phyloP scores from a whole-genome alignment of 2,113 vertebrate genomes.

The Columba janthina region DNA sequence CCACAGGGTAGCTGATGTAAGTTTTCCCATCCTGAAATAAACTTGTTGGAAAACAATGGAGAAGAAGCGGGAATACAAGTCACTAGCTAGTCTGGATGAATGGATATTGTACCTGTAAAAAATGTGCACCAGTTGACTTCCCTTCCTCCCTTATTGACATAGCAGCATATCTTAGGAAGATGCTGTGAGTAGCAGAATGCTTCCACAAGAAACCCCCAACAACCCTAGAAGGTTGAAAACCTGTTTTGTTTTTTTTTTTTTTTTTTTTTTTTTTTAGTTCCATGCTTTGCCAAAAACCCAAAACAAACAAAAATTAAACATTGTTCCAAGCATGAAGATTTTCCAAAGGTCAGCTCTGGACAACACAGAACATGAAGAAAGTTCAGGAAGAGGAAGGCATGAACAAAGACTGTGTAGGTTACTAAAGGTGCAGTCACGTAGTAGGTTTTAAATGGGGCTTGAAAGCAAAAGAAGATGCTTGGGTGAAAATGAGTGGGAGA shows the following conservation, averaged over 20 bases:
- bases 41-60: not conserved
- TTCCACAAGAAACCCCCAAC: not conserved
- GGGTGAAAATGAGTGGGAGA: not conserved
- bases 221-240: not conserved
- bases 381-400: not conserved
- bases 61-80: not conserved
- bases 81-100: not conserved
- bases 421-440: not conserved
- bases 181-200: not conserved
- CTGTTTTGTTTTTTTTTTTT: not conserved
- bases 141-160: not conserved
- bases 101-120: not conserved
- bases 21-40: not conserved
- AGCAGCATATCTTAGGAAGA: not conserved
- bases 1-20: not conserved
- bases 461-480: not conserved
- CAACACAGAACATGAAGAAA: not conserved
- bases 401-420: not conserved
- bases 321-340: not conserved
- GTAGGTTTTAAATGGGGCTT: not conserved
- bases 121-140: not conserved
- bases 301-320: not conserved
- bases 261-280: not conserved
- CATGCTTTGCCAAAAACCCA: not conserved
- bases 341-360: not conserved